These are phyloP conservation scores for Scytalopus superciliaris DNA, from an alignment of 2,113 vertebrate species.

Conservation along the genomic window DNA sequence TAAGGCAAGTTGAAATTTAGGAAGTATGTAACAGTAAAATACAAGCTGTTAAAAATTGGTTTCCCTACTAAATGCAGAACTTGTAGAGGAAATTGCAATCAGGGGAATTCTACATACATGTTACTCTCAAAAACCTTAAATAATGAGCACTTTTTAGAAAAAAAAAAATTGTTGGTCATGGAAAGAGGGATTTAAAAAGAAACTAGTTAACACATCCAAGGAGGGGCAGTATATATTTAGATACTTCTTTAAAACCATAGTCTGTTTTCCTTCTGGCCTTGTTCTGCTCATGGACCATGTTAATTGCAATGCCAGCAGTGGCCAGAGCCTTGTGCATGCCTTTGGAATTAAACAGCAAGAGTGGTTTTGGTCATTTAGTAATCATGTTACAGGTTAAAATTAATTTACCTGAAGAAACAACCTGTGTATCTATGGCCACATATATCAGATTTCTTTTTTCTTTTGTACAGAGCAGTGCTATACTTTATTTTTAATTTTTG, in stretches of 20 bases:
- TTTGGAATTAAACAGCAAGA: neutral
- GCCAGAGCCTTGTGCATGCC: neutral
- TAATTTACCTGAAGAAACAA: neutral
- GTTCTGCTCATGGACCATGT: neutral
- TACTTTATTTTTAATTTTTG: neutral
- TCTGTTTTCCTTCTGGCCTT: neutral
- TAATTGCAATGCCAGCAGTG: neutral
- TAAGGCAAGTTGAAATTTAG: neutral
- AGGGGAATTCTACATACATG: neutral
- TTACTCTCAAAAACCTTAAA: neutral
- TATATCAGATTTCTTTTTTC: neutral
- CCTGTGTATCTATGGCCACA: neutral
- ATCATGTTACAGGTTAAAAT: neutral
- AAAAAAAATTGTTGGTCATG: neutral
- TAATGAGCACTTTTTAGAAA: neutral
- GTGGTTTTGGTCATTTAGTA: neutral
- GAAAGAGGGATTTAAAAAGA: neutral
- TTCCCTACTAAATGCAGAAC: neutral
- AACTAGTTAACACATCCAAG: neutral
- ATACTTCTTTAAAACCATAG: neutral
- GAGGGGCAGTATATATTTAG: neutral
- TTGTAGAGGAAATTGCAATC: neutral
- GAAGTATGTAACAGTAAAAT: neutral
- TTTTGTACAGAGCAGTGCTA: neutral
- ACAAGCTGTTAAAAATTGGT: neutral